Base-by-base conservation (phyloP, 2,113 vertebrate species). In the Oreochromis spilurus region DNA sequence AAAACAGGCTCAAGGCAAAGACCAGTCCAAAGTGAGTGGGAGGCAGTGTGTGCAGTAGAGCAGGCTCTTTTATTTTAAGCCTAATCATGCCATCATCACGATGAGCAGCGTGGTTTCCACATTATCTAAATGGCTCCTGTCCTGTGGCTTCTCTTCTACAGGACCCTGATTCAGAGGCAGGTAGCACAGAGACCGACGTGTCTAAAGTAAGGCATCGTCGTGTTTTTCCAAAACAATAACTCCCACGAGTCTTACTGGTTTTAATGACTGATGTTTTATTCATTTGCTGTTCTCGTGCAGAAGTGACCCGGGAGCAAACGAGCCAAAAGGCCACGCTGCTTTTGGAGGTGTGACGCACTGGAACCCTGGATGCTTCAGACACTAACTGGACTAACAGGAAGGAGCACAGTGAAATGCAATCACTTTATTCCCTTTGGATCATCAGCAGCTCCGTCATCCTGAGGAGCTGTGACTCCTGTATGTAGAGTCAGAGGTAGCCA, bases 101-200 rank as follows among this genome's bases (percentile, higher is more conserved):
- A 14, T 21, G 16, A 57, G 38, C 38, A 83, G 43, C 19, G 16
- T 50, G 26, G 2, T 34, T 75, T 16, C 43, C 9, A 38, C 4
- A 1, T 50, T 36, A 12, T 14, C 34, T 55, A 26, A 89, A 50
- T 21, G 7, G 8, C 3, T 81, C 5, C 9, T 81, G 0, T 54
- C 10, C 11, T 80, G 9, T 88, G 21, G 58, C 45, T 83, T 80
- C 60, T 70, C 5, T 83, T 43, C 85, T 43, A 8, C 84, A 96
- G 96, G 93, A 95, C n/a, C 88, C 60, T 2, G 93, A 91, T 17
- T 94, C 92, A 79, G 93, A 94, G 14, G 85, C n/a, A 7, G 87
- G 88, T 8, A 94, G 77, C 62, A 85, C 62, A 82, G 94, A 90
- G 67, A 90, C 48, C 0, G 78, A 83, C 1, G 11, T 13, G 77